Evolutionary conservation across 2,797 vertebrate species (phyloP).

Genomic region (Girardinus metallicus): DNA sequence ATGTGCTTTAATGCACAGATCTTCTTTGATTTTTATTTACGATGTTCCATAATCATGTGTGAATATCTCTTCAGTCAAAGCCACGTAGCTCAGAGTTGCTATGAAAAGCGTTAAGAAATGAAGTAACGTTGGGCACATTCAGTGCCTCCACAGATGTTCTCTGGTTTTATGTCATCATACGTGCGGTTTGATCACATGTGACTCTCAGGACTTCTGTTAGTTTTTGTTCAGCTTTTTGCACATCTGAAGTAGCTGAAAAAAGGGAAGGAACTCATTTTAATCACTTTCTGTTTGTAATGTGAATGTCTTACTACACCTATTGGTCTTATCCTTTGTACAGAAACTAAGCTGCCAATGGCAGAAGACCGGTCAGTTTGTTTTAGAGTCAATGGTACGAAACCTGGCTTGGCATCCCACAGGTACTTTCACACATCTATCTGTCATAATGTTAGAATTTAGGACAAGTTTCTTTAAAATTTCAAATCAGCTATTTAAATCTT

Average conservation of each 20-base stretch:
- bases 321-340: slow-evolving; percentile 68
- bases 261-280: background rate
- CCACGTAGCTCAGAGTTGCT: slow-evolving; percentile 6
- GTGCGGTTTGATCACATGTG: slow-evolving; percentile 39
- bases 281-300: background rate
- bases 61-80: background rate
- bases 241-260: background rate
- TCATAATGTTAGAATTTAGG: background rate
- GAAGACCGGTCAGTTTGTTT: slow-evolving; percentile 91
- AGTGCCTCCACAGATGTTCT: slow-evolving; percentile 22
- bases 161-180: slow-evolving; percentile 7
- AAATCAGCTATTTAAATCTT: background rate
- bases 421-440: slow-evolving; percentile 53
- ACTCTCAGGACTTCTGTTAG: slow-evolving; percentile 29
- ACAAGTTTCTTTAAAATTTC: background rate
- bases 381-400: slow-evolving; percentile 88
- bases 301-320: background rate
- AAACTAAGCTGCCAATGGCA: slow-evolving; percentile 91
- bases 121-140: slow-evolving; percentile 1
- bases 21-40: background rate
- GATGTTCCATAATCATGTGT: background rate
- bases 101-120: slow-evolving; percentile 17
- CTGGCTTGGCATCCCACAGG: slow-evolving; percentile 96
- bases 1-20: background rate
- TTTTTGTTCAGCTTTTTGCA: slow-evolving; percentile 14